These are phyloP conservation scores for Pseudopodoces humilis DNA, from an alignment of 2,113 vertebrate species.

Conservation along the genomic window DNA sequence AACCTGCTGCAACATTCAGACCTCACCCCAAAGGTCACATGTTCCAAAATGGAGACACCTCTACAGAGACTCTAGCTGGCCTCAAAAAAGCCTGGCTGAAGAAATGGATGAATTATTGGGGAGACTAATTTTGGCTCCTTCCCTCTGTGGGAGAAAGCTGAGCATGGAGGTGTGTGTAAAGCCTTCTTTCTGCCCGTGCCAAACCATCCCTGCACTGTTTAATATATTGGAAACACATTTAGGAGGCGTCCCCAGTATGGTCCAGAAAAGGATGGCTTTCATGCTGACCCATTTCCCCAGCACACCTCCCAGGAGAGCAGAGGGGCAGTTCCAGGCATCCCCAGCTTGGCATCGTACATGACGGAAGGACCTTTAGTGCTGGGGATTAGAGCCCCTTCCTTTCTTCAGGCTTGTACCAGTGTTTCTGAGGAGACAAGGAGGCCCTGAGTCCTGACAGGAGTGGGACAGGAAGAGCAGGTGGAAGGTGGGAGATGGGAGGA, in stretches of 20 bases:
- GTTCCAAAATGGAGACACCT: background rate
- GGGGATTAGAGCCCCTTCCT: background rate
- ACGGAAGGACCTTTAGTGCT: background rate
- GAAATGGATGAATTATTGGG: background rate
- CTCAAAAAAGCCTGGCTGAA: background rate
- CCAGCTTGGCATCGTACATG: background rate
- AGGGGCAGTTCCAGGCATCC: background rate
- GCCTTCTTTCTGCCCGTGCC: background rate
- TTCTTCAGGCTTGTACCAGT: background rate
- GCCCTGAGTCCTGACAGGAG: background rate
- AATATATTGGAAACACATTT: background rate
- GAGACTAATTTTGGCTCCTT: background rate
- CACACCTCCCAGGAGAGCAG: accelerated
- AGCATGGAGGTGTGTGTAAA: background rate
- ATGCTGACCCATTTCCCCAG: background rate
- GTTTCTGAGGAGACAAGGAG: background rate
- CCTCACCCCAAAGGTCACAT: accelerated
- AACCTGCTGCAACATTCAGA: background rate
- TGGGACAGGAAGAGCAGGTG: accelerated
- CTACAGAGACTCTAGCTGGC: background rate
- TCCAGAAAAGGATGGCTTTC: background rate
- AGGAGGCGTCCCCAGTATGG: background rate
- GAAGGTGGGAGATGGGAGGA: background rate
- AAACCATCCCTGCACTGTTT: background rate
- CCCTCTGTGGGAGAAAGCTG: background rate